These are phyloP conservation scores for Lagria hirta DNA, from an alignment of 2,888 invertebrate species.

Conservation along the genomic window DNA sequence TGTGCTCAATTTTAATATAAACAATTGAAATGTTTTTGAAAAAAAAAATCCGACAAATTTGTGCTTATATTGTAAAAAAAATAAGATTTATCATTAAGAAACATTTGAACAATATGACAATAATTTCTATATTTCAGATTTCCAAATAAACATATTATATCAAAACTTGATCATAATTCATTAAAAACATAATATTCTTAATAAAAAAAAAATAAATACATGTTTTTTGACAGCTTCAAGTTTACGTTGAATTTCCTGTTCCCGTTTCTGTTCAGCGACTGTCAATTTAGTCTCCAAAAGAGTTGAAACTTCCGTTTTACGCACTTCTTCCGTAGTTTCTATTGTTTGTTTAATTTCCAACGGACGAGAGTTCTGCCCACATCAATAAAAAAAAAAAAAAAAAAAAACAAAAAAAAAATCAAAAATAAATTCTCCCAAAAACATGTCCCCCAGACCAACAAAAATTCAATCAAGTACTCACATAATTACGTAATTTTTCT, in stretches of 20 bases:
- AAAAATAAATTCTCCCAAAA: too few relatives aligned
- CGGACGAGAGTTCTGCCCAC: constrained; percentile 59
- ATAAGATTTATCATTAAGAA: too few relatives aligned
- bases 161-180: background rate
- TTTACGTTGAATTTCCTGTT: constrained; percentile 83
- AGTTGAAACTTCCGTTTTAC: constrained; percentile 47
- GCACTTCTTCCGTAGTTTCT: constrained; percentile 41
- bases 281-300: constrained; percentile 70
- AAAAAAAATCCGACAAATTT: too few relatives aligned
- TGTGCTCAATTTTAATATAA: too few relatives aligned
- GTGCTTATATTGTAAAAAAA: too few relatives aligned
- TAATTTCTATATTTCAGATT: too few relatives aligned
- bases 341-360: constrained; percentile 61
- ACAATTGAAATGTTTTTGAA: too few relatives aligned
- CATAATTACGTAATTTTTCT: constrained; percentile 76
- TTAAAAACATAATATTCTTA: constrained; percentile 4
- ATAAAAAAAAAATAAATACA: constrained; percentile 61
- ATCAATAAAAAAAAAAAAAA: constrained; percentile 28
- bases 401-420: constrained; percentile 9
- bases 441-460: background rate
- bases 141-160: too few relatives aligned
- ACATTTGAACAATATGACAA: too few relatives aligned
- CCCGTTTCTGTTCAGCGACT: constrained; percentile 79
- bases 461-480: constrained; percentile 55
- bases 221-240: constrained; percentile 82